A percentile compares a stretch with the other conserved stretches of the same genome.
These are phyloP conservation scores for Saguinus midas DNA, from an alignment of 2,113 vertebrate genomes.

Conservation along the genomic window DNA sequence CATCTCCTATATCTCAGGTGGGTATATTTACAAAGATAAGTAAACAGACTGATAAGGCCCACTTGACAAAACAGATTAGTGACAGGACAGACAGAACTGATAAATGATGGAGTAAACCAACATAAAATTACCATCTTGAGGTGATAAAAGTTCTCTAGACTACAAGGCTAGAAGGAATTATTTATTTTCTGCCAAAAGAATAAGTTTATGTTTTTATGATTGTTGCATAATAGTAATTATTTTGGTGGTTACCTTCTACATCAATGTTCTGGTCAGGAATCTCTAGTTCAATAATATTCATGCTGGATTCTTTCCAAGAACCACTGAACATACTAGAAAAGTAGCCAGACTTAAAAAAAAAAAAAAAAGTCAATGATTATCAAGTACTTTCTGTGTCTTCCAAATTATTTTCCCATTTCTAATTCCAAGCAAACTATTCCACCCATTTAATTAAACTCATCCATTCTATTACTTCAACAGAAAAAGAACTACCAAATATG, in stretches of 20 bases:
- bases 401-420: conserved; percentile 54
- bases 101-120: neutral
- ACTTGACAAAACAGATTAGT: neutral
- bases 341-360: conserved; percentile 91
- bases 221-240: conserved; percentile 38
- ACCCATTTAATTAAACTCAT: neutral
- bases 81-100: neutral
- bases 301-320: conserved; percentile 98
- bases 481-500: neutral
- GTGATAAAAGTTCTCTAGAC: neutral
- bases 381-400: conserved; percentile 18
- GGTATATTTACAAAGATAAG: neutral
- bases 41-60: neutral
- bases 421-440: conserved; percentile 38
- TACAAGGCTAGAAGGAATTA: conserved; percentile 32
- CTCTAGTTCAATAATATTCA: conserved; percentile 95
- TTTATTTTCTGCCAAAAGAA: conserved; percentile 24
- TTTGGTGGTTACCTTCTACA: conserved; percentile 88
- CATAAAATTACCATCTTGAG: neutral
- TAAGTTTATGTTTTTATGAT: conserved; percentile 21
- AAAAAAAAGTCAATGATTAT: conserved; percentile 15
- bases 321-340: conserved; percentile 99
- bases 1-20: neutral
- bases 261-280: conserved; percentile 99
- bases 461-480: neutral